Evolutionary conservation across 2,113 vertebrate species (phyloP).

Genomic region (Condylura cristata): DNA sequence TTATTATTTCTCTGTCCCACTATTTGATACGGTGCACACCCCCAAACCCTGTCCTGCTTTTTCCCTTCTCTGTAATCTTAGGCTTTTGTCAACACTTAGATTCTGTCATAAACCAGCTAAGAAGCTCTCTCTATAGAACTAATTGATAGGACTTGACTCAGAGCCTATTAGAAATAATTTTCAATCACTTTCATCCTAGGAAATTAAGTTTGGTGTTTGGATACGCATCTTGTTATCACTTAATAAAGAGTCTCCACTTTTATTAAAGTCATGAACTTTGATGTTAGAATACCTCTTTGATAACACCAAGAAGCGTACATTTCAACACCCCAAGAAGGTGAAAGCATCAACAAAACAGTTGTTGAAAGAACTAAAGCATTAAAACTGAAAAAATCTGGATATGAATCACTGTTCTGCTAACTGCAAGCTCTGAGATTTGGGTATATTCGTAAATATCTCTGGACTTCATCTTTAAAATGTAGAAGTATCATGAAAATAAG

Average conservation of each 20-base stretch:
- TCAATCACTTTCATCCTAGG: background rate
- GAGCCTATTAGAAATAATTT: constrained; percentile 20
- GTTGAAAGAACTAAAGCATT: background rate
- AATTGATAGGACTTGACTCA: background rate
- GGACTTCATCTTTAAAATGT: background rate
- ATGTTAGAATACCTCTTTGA: background rate
- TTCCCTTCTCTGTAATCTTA: background rate
- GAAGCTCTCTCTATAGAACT: background rate
- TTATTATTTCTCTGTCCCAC: background rate
- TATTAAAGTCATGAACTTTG: background rate
- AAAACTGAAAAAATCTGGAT: background rate
- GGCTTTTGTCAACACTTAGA: background rate
- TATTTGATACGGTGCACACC: background rate
- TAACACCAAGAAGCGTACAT: constrained; percentile 28
- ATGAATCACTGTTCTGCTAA: background rate
- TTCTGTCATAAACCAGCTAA: background rate
- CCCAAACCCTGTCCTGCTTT: background rate
- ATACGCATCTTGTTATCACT: constrained; percentile 34
- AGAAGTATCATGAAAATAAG: background rate
- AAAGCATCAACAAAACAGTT: background rate
- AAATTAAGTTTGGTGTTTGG: constrained; percentile 40
- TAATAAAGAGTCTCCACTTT: constrained; percentile 13
- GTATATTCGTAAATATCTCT: background rate
- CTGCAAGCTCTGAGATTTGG: background rate
- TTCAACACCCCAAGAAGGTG: background rate